Percentiles rank a stretch among this genome's conserved stretches.
phyloP scores from a whole-genome alignment of 1,140 invertebrate species.

The Neuroterus valhalla region DNA sequence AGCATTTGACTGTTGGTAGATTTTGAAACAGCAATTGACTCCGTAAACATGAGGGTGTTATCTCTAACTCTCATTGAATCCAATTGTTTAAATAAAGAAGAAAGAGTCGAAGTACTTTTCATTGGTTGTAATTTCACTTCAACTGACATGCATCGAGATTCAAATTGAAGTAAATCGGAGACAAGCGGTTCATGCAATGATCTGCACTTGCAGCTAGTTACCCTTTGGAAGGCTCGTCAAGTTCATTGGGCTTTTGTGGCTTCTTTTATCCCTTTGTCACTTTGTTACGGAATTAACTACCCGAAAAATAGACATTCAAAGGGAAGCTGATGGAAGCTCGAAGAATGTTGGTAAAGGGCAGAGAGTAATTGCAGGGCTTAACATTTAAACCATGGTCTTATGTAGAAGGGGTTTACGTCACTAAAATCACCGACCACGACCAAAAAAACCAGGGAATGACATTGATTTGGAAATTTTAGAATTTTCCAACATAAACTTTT shows the following conservation, averaged over 20 bases:
- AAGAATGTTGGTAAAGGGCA: not conserved
- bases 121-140: constrained; percentile 39
- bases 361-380: not conserved
- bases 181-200: constrained; percentile 42
- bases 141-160: constrained; percentile 42
- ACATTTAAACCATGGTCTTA: no score
- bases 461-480: no score
- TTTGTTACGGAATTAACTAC: constrained; percentile 53
- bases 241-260: constrained; percentile 64
- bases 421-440: no score
- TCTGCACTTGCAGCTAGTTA: constrained; percentile 28
- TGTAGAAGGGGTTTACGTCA: no score
- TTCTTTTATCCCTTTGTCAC: constrained; percentile 58
- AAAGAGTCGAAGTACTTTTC: constrained; percentile 32
- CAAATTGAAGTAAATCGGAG: constrained; percentile 60
- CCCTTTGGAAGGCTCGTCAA: constrained; percentile 49
- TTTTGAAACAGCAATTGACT: no score
- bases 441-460: no score
- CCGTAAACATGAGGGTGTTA: constrained; percentile 37
- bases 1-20: no score
- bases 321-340: not conserved
- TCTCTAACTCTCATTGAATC: constrained; percentile 33
- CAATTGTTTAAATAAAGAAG: constrained; percentile 35
- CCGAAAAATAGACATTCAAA: constrained; percentile 27
- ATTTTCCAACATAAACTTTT: no score